Evolutionary conservation across 2,888 invertebrate species (phyloP).

Genomic region (Chouioia cunea): DNA sequence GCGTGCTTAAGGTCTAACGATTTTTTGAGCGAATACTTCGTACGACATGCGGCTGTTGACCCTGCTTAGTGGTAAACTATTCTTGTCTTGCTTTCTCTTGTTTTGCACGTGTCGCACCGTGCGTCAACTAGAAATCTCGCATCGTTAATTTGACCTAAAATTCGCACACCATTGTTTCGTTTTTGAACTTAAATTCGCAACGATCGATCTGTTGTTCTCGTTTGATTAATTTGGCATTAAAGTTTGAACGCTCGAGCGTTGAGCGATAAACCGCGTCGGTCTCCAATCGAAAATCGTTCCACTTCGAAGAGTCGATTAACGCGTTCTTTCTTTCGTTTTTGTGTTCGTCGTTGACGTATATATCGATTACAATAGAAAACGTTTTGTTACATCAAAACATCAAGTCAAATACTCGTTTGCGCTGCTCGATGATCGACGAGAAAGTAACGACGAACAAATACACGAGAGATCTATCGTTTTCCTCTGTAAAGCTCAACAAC

Average conservation of each 20-base stretch:
- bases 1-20: conserved; percentile 32
- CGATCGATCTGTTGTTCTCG: too few species aligned
- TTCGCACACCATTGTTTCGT: too few species aligned
- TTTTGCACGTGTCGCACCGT: conserved; percentile 7
- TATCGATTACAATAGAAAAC: conserved; percentile 12
- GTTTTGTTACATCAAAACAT: conserved; percentile 10
- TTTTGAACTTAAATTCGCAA: too few species aligned
- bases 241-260: too few species aligned
- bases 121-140: not conserved
- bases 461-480: not conserved
- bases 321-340: too few species aligned
- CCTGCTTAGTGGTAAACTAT: conserved; percentile 33
- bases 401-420: not conserved
- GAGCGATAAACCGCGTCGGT: too few species aligned
- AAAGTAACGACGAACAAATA: conserved; percentile 22
- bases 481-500: conserved; percentile 18
- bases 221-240: too few species aligned
- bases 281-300: not conserved
- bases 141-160: too few species aligned
- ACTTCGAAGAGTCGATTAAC: conserved; percentile 8
- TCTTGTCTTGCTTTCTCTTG: too few species aligned
- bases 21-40: conserved; percentile 19
- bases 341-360: too few species aligned
- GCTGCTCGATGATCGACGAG: not conserved
- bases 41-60: conserved; percentile 30